Percentiles rank a stretch among this genome's conserved stretches.
Evolutionary conservation across 2,113 vertebrate species (phyloP).

Genomic region (Synodontis membranacea): DNA sequence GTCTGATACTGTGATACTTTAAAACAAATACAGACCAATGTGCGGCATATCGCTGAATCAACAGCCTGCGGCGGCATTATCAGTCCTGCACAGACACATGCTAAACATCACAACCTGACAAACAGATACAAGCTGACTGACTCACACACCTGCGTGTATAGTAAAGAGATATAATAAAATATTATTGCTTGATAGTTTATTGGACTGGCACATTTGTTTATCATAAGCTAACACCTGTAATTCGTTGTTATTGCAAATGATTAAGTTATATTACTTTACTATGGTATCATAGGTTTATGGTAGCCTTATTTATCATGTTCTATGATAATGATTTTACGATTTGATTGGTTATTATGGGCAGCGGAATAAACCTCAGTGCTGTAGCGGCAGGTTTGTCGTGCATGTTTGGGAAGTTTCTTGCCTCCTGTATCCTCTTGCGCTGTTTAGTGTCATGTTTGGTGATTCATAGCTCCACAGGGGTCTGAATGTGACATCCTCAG

Average conservation of each 20-base stretch:
- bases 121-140: constrained; percentile 10
- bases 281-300: background rate
- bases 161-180: constrained; percentile 19
- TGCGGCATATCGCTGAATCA: constrained; percentile 19
- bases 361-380: background rate
- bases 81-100: constrained; percentile 18
- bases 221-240: background rate
- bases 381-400: background rate
- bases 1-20: constrained; percentile 8
- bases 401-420: background rate
- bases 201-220: constrained; percentile 12
- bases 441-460: constrained; percentile 15
- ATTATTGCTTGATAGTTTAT: constrained; percentile 22
- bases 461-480: constrained; percentile 9
- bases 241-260: background rate
- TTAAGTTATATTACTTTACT: background rate
- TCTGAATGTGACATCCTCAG: background rate
- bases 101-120: constrained; percentile 24
- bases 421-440: background rate
- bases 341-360: background rate
- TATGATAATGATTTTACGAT: constrained; percentile 7
- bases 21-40: constrained; percentile 24
- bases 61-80: constrained; percentile 27
- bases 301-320: background rate
- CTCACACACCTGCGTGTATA: constrained; percentile 6